Evolutionary conservation across 2,113 vertebrate species (phyloP), one percentile per base, ranked within the genome.

Genomic region (Zingel zingel): DNA sequence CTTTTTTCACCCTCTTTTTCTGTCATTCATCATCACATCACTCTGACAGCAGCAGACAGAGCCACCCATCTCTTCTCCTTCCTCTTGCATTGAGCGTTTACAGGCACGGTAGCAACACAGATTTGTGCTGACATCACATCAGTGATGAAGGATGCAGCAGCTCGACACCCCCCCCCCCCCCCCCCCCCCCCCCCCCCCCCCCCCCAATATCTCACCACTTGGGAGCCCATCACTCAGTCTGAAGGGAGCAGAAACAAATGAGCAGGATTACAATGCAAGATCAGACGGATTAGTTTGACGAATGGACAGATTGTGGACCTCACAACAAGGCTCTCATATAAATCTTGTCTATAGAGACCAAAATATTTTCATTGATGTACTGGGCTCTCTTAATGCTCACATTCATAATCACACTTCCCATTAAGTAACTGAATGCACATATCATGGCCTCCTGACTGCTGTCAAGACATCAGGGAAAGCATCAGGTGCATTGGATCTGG

Each of bases 221-320:
- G 67, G 72, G 66, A 72, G 36, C 62, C 76, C 73, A 89, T 91
- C 75, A 62, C 48, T 92, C 89, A 87, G 79, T 78, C 76, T 85
- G 71, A 80, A 64, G 62, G 54, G 21, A 76, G 73, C 76, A 67
- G 81, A 33, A 1, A 85, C 79, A 83, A 88, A 88, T 66, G 73
- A 83, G 65, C 57, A 4, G 33, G 61, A 64, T 83, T 89, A 79
- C 66, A 47, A 72, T 50, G 57, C 47, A 7, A 64, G 25, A 36
- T 73, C 64, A n/a, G 6, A 58, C 30, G 83, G 81, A 77, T 84
- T 79, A 65, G 57, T 87, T 68, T 86, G 83, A 87, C 11, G 21
- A 77, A 80, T 71, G 65, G 63, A 84, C 74, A 84, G 72, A 64
- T 54, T 75, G 53, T 68, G 78, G 69, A 69, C 5, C 11, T 72